Evolutionary conservation across 2,888 invertebrate genomes (phyloP).

Genomic region (Saturnia japonica): DNA sequence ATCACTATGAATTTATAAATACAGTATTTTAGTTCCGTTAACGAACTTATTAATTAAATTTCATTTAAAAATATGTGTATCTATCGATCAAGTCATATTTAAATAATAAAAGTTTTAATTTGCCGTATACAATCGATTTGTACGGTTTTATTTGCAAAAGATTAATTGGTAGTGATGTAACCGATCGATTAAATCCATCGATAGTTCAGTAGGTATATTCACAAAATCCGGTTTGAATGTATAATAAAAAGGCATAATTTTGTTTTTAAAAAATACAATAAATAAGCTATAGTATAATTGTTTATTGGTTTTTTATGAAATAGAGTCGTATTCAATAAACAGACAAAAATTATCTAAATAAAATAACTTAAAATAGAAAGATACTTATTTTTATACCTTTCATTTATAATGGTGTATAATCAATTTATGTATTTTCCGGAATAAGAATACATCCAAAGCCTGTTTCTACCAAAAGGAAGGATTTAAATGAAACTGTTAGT

Average conservation of each 20-base stretch:
- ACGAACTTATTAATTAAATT: constrained; percentile 31
- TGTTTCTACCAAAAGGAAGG: too few relatives aligned
- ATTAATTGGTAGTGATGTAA: constrained; percentile 45
- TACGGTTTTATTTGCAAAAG: constrained; percentile 60
- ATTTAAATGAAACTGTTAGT: too few relatives aligned
- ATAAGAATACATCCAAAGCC: too few relatives aligned
- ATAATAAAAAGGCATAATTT: not conserved
- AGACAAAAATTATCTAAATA: too few relatives aligned
- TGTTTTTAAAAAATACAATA: not conserved
- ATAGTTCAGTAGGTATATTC: constrained; percentile 26
- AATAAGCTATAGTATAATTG: not conserved
- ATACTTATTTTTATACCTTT: too few relatives aligned
- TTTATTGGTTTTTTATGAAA: not conserved
- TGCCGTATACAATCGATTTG: constrained; percentile 58
- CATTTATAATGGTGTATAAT: too few relatives aligned
- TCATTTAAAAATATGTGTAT: constrained; percentile 33
- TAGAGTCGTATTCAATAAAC: too few relatives aligned
- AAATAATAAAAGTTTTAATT: constrained; percentile 52
- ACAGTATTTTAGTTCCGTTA: constrained; percentile 17
- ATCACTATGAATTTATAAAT: constrained; percentile 15
- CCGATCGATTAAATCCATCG: constrained; percentile 29
- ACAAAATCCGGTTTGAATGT: not conserved
- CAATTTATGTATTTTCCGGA: too few relatives aligned
- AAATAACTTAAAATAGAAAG: too few relatives aligned
- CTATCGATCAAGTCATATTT: constrained; percentile 32